phyloP scores from a whole-genome alignment of 2,888 invertebrate species.

The Venustoraphidia nigricollis region DNA sequence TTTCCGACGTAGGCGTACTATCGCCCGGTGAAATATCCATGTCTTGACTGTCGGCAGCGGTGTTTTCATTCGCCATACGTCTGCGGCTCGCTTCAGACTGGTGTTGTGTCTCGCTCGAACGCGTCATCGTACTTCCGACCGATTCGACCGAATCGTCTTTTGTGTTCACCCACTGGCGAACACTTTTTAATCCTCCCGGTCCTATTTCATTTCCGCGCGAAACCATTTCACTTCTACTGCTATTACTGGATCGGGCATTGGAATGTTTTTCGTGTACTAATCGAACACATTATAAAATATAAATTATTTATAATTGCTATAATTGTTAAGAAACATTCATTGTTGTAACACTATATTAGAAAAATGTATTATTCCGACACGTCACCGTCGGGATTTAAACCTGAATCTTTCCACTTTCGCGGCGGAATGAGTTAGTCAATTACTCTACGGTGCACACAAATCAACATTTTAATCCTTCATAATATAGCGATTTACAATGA shows the following conservation, averaged over 20 bases:
- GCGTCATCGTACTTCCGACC: slow-evolving; percentile 10
- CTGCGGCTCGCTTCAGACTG: slow-evolving; percentile 21
- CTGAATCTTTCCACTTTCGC: no score
- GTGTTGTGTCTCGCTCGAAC: slow-evolving; percentile 14
- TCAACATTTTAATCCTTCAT: no score
- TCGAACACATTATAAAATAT: slow-evolving; percentile 8
- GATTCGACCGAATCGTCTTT: slow-evolving; percentile 22
- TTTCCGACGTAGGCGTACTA: slow-evolving; percentile 75
- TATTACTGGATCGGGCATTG: slow-evolving; percentile 41
- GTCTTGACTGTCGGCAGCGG: slow-evolving; percentile 32
- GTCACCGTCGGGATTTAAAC: no score
- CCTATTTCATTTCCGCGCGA: no score
- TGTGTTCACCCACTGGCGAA: slow-evolving; percentile 14
- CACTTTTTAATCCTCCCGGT: no score
- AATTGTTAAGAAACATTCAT: no score
- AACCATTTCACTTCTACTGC: slow-evolving; percentile 24
- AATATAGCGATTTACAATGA: no score
- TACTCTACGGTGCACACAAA: no score
- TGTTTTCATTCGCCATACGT: background rate
- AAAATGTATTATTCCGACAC: no score
- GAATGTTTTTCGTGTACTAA: slow-evolving; percentile 59
- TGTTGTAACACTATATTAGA: no score
- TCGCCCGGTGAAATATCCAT: slow-evolving; percentile 91
- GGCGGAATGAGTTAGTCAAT: no score
- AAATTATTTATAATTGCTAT: no score